Base-by-base conservation (phyloP, 2,797 vertebrate species). In the Strix occidentalis region DNA sequence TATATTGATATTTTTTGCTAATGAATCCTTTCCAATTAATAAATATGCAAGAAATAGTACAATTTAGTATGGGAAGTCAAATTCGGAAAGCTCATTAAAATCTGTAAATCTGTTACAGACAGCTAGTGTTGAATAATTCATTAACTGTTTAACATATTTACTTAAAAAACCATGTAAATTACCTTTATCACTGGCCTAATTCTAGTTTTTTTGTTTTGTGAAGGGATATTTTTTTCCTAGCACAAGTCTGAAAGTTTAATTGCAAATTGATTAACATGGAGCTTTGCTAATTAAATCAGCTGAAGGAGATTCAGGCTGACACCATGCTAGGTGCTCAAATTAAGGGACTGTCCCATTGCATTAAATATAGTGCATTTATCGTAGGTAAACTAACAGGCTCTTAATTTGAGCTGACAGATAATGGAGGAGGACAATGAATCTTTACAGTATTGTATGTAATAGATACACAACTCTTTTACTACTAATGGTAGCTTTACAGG, bases 231-330 rank as follows among this genome's bases (percentile, higher is more conserved):
- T 82, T 95, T 82, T 96, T 76, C 84, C 9, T 80, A 84, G 20
- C 89, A 29, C 78, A 70, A 95, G 61, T 70, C 84, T 95, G 64
- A 68, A 94, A 97, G 66, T 97, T 96, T 98, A 97, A 97, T 96
- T 93, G 94, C 72, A 95, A 97, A 96, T 89, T 97, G 96, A 97
- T 98, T 97, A 97, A 92, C 89, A 87, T 58, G 90, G 88, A 95
- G 50, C 43, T 97, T 88, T 95, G 78, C 65, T 97, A 98, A 98
- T 98, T 97, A 97, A 98, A 97, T 97, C 85, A 97, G 76, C 80
- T 88, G 74, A 97, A 95, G 93, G 92, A 94, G 90, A 97, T 97
- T 97, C 96, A 96, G 94, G 41, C 84, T 97, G 96, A 97, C 96
- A 97, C 51, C 61, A 72, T 90, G 64, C 79, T 95, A 95, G 90